Evolutionary conservation across 2,888 invertebrate genomes (phyloP), one percentile per base, ranked within the genome.

Genomic region (Agrilus mali): DNA sequence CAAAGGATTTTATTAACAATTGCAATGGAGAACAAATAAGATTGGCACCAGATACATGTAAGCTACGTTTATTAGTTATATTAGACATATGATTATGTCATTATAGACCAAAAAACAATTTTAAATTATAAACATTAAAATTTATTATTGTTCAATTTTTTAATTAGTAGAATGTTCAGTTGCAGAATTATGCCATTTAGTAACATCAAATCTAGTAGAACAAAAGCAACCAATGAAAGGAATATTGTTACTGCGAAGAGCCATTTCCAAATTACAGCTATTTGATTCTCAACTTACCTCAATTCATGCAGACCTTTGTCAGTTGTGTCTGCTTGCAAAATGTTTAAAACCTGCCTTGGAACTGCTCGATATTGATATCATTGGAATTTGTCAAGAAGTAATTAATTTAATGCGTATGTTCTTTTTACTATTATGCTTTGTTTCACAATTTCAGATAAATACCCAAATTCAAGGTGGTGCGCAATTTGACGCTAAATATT

Each of bases 291-390:
- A 95, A 65, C 70, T 96, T 49, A 96, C 95, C 27, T 87, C 94
- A 3, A 82, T 96, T 52, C 96, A 97, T 69, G 86, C 92, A 13
- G 92, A 93, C 68, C 72, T 96, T 42, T 93, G 92, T 63, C 90
- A 92, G 66, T 72, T 96, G 14, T 93, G 95, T 68, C 73, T 97
- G 40, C 68, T 89, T 46, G 82, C 93, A 37, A 93, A 93, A 68
- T 87, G 88, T 65, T 82, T 95, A 67, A 92, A 92, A 62, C 87
- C 93, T 36, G 92, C 93, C 3, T 68, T 95, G 40, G 82, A 82
- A 58, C 84, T 90, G 63, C 72, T 97, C 51, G 86, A 95, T 60
- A 79, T 81, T 39, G 95, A 96, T 71, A 82, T 95, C 41, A 90
- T 89, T 47, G 87, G 89, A 51, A 92, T 96, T 58, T 85, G 88